These are phyloP conservation scores for Umimayanthus kanabou DNA, from an alignment of 92 coral and sea anemone species.

Conservation along the genomic window DNA sequence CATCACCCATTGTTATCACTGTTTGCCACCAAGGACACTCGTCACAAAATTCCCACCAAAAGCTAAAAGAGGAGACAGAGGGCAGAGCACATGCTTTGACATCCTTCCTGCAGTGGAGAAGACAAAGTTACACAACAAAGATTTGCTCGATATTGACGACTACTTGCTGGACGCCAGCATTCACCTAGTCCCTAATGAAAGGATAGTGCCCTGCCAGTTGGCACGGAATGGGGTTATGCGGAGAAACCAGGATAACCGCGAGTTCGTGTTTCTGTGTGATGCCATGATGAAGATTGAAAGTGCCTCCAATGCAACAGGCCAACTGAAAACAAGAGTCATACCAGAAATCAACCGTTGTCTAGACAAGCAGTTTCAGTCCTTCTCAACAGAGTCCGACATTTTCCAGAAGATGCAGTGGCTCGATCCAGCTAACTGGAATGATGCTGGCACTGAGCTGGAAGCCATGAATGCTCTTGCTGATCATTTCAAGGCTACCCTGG, in stretches of 20 bases:
- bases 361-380: constrained; percentile 38
- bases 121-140: constrained; percentile 41
- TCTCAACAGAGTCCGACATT: constrained; percentile 21
- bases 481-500: constrained; percentile 38
- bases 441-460: constrained; percentile 21
- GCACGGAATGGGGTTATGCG: constrained; percentile 41
- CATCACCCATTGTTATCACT: no score
- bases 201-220: constrained; percentile 30
- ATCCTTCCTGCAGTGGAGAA: constrained; percentile 43
- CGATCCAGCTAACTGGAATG: constrained; percentile 47
- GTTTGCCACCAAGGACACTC: no score
- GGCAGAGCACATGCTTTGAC: no score
- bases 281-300: constrained; percentile 31
- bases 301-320: not conserved
- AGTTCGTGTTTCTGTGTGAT: constrained; percentile 28
- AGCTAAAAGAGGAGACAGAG: no score
- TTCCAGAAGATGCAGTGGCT: constrained; percentile 48
- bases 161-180: constrained; percentile 31
- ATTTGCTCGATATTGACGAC: constrained; percentile 15
- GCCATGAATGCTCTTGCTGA: constrained; percentile 27
- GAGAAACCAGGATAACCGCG: constrained; percentile 33
- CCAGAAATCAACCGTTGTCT: constrained; percentile 42
- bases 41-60: no score
- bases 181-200: constrained; percentile 20
- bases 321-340: constrained; percentile 45